Conservation (phyloP, 2,888 invertebrate genomes). For the Acrocyrtus sp. region DNA sequence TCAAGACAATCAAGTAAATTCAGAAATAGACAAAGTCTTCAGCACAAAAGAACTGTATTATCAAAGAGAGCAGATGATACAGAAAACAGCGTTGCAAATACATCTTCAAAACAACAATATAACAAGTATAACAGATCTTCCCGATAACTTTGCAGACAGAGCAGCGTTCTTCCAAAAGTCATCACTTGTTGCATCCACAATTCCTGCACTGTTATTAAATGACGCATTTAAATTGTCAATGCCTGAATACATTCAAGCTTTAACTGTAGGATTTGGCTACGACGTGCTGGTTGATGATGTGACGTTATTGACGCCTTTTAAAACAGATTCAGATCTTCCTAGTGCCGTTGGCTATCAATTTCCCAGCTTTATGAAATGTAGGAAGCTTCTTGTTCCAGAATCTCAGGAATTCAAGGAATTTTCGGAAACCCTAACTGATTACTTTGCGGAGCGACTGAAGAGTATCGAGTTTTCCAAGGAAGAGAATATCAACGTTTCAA, state of each 20-base stretch:
- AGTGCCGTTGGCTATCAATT: conserved; percentile 12
- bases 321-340: background rate
- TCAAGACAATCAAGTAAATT: conserved; percentile 4
- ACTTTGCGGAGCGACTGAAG: conserved; percentile 6
- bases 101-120: conserved; percentile 16
- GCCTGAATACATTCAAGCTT: conserved; percentile 7
- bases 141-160: background rate
- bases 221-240: conserved; percentile 13
- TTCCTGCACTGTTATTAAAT: background rate
- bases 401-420: background rate
- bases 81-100: conserved; percentile 18
- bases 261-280: conserved; percentile 30
- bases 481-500: background rate
- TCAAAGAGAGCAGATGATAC: background rate
- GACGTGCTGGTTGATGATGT: conserved; percentile 13
- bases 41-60: background rate
- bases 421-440: background rate
- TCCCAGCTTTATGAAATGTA: conserved; percentile 21
- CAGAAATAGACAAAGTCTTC: background rate
- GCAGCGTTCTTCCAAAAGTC: conserved; percentile 17
- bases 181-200: background rate
- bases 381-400: background rate
- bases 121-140: background rate
- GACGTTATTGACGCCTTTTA: conserved; percentile 9
- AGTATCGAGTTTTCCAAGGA: conserved; percentile 12